Conservation (phyloP, 1,140 invertebrate species). For the Drosophila nasuta region DNA sequence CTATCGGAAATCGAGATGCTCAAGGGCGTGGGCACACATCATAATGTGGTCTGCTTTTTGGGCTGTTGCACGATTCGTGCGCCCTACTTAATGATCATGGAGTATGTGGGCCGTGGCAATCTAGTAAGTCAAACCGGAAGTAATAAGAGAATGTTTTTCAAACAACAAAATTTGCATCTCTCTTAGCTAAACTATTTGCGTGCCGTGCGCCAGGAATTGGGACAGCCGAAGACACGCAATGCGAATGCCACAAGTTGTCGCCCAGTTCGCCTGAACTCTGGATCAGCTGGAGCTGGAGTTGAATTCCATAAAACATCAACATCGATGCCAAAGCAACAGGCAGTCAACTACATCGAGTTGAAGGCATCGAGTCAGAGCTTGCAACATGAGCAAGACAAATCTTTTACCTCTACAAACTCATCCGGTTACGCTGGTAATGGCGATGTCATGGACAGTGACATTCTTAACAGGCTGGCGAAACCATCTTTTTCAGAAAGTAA, state of each 20-base stretch:
- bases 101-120: constrained; percentile 92
- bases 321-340: constrained; percentile 21
- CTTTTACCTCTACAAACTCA: background rate
- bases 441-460: constrained; percentile 8
- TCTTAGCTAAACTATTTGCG: constrained; percentile 68
- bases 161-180: background rate
- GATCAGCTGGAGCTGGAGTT: too few species aligned
- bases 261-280: constrained; percentile 5
- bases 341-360: constrained; percentile 73
- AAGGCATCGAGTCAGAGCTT: constrained; percentile 55
- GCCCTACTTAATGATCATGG: constrained; percentile 91
- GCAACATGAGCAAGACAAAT: constrained; percentile 14
- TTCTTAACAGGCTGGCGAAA: constrained; percentile 6
- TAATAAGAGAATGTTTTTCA: too few species aligned
- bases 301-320: background rate
- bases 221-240: constrained; percentile 46
- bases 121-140: constrained; percentile 85
- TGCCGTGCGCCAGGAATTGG: constrained; percentile 59
- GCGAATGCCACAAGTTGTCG: constrained; percentile 57
- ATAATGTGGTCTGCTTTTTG: constrained; percentile 91
- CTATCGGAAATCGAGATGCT: constrained; percentile 92
- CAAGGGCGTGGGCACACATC: constrained; percentile 91
- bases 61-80: constrained; percentile 91
- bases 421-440: background rate
- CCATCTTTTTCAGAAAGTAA: constrained; percentile 72